Conservation (phyloP, 2,888 invertebrate species). For the Heliconius hortense region DNA sequence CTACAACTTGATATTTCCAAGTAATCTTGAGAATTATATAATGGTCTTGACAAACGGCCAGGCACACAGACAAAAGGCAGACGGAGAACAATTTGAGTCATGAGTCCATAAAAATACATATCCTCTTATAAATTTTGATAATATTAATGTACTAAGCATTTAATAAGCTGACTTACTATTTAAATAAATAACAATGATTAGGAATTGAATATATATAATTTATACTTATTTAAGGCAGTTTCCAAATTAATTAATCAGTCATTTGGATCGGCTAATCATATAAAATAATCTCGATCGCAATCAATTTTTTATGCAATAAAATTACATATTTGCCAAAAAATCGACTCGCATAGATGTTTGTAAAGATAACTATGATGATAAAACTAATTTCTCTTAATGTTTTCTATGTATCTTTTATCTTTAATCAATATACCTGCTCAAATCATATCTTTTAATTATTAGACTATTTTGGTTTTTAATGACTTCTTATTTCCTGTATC, state of each 20-base stretch:
- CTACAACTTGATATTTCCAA: too few relatives aligned
- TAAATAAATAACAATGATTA: too few relatives aligned
- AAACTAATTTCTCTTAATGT: constrained; percentile 24
- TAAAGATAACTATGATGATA: constrained; percentile 3
- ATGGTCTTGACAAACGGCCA: too few relatives aligned
- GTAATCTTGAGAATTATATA: too few relatives aligned
- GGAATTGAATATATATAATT: too few relatives aligned
- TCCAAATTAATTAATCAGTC: neutral
- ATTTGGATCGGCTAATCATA: neutral
- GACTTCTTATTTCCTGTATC: constrained; percentile 44
- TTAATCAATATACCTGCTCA: constrained; percentile 18
- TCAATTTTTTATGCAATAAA: constrained; percentile 1
- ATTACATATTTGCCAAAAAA: constrained; percentile 13
- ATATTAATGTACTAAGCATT: too few relatives aligned
- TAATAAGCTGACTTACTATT: too few relatives aligned
- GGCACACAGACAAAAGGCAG: too few relatives aligned
- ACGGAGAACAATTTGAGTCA: too few relatives aligned
- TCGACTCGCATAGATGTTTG: neutral
- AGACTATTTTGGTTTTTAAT: constrained; percentile 34
- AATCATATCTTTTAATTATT: constrained; percentile 40
- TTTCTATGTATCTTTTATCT: constrained; percentile 25
- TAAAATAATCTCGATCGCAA: neutral
- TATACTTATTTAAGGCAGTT: neutral
- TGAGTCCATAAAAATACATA: too few relatives aligned
- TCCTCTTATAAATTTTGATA: too few relatives aligned